phyloP scores from a whole-genome alignment of 1,140 invertebrate species.

The Physella acuta region DNA sequence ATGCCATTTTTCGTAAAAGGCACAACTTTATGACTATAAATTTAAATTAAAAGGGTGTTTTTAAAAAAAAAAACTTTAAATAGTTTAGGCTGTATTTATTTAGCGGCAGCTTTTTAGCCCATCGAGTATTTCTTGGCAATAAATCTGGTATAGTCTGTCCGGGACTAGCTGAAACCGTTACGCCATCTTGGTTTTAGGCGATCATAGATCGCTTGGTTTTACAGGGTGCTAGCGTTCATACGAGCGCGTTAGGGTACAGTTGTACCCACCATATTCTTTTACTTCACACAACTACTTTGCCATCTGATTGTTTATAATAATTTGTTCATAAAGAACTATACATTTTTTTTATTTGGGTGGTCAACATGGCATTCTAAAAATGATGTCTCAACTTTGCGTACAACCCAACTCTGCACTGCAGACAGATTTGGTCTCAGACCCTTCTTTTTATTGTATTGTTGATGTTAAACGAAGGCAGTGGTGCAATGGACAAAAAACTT shows the following conservation, averaged over 20 bases:
- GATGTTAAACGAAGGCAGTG: slow-evolving; percentile 60
- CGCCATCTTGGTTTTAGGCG: slow-evolving; percentile 15
- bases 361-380: slow-evolving; percentile 17
- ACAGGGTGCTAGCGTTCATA: not conserved
- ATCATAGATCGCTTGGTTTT: slow-evolving; percentile 8
- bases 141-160: too few species aligned
- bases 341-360: slow-evolving; percentile 11
- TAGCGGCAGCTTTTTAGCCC: too few species aligned
- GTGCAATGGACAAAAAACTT: slow-evolving; percentile 73
- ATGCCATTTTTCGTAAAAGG: too few species aligned
- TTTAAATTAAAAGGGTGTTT: too few species aligned
- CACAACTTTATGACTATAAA: too few species aligned
- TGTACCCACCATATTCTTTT: not conserved
- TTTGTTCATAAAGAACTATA: not conserved
- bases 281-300: not conserved
- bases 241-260: slow-evolving; percentile 10
- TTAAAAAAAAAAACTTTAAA: too few species aligned
- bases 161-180: not conserved
- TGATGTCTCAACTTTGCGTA: slow-evolving; percentile 14
- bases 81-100: too few species aligned
- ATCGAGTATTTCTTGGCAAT: too few species aligned
- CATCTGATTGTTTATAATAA: not conserved
- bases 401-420: slow-evolving; percentile 31
- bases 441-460: slow-evolving; percentile 37
- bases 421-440: slow-evolving; percentile 20